Evolutionary conservation across 1,140 invertebrate species (phyloP).

Genomic region (Bradynema listronoti): DNA sequence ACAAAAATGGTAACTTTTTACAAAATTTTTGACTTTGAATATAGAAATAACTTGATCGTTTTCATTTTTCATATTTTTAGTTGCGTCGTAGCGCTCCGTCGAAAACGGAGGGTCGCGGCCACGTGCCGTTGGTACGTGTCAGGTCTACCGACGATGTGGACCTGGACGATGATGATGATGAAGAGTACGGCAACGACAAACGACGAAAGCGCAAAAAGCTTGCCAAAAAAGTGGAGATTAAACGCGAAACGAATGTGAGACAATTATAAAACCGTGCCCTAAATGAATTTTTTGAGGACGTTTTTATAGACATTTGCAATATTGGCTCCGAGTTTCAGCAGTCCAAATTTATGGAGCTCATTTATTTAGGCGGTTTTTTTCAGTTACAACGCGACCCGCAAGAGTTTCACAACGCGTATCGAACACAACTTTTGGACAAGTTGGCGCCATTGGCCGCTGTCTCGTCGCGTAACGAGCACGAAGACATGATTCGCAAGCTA

Average conservation of each 20-base stretch:
- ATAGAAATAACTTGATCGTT: too few species aligned
- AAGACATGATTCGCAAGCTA: conserved; percentile 47
- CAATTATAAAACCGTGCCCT: not conserved
- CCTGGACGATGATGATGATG: too few species aligned
- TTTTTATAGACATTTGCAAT: not conserved
- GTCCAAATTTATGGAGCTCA: not conserved
- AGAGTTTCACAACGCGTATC: conserved; percentile 1
- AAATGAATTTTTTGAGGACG: not conserved
- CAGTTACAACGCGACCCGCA: not conserved
- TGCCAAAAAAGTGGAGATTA: not conserved
- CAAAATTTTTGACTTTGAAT: too few species aligned
- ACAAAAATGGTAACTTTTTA: too few species aligned
- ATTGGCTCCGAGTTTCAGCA: not conserved
- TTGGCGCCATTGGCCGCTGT: conserved; percentile 6
- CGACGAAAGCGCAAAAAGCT: conserved; percentile 6
- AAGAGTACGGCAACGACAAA: not conserved
- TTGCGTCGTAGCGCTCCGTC: too few species aligned
- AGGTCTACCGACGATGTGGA: too few species aligned
- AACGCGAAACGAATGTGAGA: not conserved
- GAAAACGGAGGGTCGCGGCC: too few species aligned
- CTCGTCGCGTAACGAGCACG: conserved; percentile 35
- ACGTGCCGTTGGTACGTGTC: too few species aligned
- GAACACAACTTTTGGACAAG: not conserved
- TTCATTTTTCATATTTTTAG: too few species aligned
- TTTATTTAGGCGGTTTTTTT: not conserved